Conservation (phyloP, 2,797 vertebrate genomes). For the Philypnodon macrostomus region DNA sequence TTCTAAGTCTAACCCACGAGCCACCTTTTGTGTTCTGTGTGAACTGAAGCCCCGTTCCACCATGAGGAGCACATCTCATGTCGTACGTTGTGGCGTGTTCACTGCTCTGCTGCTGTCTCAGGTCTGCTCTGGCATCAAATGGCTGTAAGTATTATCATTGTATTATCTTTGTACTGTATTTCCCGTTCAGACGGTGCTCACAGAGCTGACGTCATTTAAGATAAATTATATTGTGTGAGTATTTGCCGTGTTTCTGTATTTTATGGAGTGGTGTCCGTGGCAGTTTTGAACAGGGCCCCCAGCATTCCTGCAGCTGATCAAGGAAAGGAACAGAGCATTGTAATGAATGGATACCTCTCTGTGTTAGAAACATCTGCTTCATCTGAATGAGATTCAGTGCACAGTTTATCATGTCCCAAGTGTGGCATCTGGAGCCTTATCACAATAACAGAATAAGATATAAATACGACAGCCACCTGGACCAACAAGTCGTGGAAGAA, state of each 20-base stretch:
- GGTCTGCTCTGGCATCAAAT: slow-evolving; percentile 92
- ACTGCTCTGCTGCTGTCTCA: slow-evolving; percentile 85
- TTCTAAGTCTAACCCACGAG: slow-evolving; percentile 59
- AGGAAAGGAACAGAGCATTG: slow-evolving; percentile 23
- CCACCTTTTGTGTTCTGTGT: slow-evolving; percentile 46
- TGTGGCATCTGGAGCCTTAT: background rate
- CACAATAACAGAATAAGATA: slow-evolving; percentile 20
- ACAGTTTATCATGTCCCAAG: slow-evolving; percentile 15
- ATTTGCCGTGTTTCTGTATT: slow-evolving; percentile 16
- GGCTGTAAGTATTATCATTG: slow-evolving; percentile 88
- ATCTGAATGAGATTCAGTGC: slow-evolving; percentile 6
- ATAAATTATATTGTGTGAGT: background rate
- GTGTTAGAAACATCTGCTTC: slow-evolving; percentile 17
- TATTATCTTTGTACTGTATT: background rate
- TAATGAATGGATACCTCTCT: slow-evolving; percentile 22
- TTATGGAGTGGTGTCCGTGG: slow-evolving; percentile 18
- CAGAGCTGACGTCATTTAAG: slow-evolving; percentile 16
- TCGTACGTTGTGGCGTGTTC: slow-evolving; percentile 81
- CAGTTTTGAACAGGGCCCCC: slow-evolving; percentile 44
- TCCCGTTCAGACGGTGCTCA: slow-evolving; percentile 14
- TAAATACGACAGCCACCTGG: slow-evolving; percentile 18
- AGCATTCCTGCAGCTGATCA: slow-evolving; percentile 36
- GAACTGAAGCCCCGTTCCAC: slow-evolving; percentile 48
- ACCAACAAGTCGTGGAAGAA: slow-evolving; percentile 3
- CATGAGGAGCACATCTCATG: slow-evolving; percentile 81